phyloP scores from a whole-genome alignment of 1,140 invertebrate genomes.

The Planococcus citri region DNA sequence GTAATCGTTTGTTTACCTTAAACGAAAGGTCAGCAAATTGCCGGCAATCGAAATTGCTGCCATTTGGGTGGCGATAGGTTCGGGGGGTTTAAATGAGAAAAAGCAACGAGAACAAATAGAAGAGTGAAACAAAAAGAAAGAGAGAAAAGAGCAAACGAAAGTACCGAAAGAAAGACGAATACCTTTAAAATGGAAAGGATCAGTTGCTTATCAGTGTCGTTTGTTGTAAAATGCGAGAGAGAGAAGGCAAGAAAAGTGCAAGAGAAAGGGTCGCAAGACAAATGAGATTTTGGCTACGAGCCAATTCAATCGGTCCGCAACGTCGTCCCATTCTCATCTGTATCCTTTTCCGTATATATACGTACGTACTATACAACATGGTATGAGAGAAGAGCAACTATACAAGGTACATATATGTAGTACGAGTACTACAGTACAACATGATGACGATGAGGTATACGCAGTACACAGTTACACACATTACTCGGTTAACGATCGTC shows the following conservation, averaged over 20 bases:
- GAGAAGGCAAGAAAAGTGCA: no score
- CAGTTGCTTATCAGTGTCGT: neutral
- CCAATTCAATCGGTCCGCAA: neutral
- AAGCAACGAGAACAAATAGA: neutral
- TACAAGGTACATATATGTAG: no score
- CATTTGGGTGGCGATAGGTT: neutral
- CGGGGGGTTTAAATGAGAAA: no score
- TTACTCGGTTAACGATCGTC: neutral
- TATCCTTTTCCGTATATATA: no score
- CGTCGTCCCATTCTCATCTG: neutral
- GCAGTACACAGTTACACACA: no score
- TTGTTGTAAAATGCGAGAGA: no score
- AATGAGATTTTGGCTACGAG: neutral
- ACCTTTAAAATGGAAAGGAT: slow-evolving; percentile 3
- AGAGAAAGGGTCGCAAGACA: neutral
- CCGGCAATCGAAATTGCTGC: neutral
- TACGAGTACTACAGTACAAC: no score
- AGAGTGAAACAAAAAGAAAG: neutral
- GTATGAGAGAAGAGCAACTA: no score
- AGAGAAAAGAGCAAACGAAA: neutral
- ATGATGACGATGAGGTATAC: no score
- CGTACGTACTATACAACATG: no score
- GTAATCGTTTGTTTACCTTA: neutral
- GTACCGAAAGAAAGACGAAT: neutral
- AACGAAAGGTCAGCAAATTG: neutral